phyloP scores from a whole-genome alignment of 2,888 invertebrate species.

The Agriotes lineatus region DNA sequence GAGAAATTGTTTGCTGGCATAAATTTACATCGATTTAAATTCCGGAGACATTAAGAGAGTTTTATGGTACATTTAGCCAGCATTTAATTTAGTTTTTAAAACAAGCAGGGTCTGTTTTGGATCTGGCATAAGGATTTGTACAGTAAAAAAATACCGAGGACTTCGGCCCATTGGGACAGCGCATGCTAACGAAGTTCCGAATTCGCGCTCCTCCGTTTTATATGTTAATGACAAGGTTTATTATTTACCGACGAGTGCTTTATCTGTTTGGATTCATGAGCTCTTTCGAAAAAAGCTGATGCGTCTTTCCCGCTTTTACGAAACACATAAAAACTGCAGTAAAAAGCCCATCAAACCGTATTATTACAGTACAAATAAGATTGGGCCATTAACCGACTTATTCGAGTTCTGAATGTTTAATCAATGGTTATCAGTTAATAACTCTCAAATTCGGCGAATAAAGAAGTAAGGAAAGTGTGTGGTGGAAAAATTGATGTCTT shows the following conservation, averaged over 20 bases:
- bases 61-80: conserved; percentile 19
- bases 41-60: conserved; percentile 11
- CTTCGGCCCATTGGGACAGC: no score
- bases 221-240: background rate
- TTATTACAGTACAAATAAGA: conserved; percentile 23
- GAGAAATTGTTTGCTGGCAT: conserved; percentile 4
- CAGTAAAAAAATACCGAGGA: no score
- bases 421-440: conserved; percentile 6
- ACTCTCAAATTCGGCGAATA: background rate
- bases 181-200: no score
- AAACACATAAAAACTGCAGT: conserved; percentile 17
- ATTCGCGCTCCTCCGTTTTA: background rate
- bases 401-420: conserved; percentile 6
- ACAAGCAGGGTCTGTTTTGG: conserved; percentile 4
- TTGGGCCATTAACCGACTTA: conserved; percentile 18
- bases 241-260: conserved; percentile 9
- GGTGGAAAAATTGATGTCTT: no score
- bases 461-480: no score
- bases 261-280: conserved; percentile 6
- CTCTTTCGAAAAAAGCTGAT: conserved; percentile 12
- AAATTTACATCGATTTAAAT: conserved; percentile 11
- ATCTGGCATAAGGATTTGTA: background rate
- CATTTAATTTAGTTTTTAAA: conserved; percentile 11
- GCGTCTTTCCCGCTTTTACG: conserved; percentile 15
- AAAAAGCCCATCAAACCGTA: conserved; percentile 17